Base-by-base conservation (phyloP, 2,888 invertebrate genomes). In the Caenorhabditis sp. region DNA sequence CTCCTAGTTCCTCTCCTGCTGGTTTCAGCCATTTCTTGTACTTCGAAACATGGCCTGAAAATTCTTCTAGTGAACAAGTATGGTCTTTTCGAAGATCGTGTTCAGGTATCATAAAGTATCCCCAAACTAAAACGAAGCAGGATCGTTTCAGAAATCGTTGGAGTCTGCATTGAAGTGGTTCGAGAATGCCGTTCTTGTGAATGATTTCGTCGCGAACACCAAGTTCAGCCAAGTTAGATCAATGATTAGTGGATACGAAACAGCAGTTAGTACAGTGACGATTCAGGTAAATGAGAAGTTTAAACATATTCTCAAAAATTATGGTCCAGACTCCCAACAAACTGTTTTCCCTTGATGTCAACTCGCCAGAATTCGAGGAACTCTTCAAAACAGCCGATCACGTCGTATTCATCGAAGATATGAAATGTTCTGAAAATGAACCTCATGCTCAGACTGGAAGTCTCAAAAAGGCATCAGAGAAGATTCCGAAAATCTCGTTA, bases 161-260 rank as follows among this genome's bases (percentile, higher is more conserved):
- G 63, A 54, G 31, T 69, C 54, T 3, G 69, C 69, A 26, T 22
- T 70, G 58, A 70, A 70, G 47, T 70, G 70, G 70, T 44, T 70
- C 5, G 70, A 70, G 10, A 41, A 44, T n/a, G 70, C 70, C 1
- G 10, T 70, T 19, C 28, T 38, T 6, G 22, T 47, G 4, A 19
- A 47, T n/a, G 47, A 47, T 47, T 6, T 6, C 7, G 19, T 16
- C 2, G n/a, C n/a, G 19, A n/a, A 5, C 12, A 47, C 47, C 19
- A 19, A n/a, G 7, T 19, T 47, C 19, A 19, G 19, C 1, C 0
- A 19, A 4, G 10, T 0, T 8, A n/a, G 19, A 47, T 19, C 47
- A 19, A 5, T 7, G 3, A n/a, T 6, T 47, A 5, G 5, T 6
- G 19, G 31, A 35, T 66, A 51, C 22, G 14, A 31, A 1, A 1